These are phyloP conservation scores for Motacilla tschutschensis DNA, from an alignment of 2,113 vertebrate species.

Conservation along the genomic window DNA sequence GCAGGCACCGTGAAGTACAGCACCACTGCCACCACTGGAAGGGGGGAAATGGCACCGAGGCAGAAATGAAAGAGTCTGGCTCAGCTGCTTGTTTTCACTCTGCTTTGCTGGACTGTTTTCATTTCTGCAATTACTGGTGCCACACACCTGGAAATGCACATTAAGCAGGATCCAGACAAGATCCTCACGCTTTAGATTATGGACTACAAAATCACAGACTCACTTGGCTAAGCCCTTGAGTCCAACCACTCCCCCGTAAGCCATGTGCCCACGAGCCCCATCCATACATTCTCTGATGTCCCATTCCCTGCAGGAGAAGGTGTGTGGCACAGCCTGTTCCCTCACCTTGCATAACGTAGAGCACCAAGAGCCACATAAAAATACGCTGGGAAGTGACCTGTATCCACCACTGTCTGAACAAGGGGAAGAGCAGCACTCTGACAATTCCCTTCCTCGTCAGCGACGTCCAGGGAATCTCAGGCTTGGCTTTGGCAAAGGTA, in stretches of 20 bases:
- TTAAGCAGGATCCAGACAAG: not conserved
- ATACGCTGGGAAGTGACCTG: slow-evolving; percentile 91
- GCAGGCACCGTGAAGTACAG: slow-evolving; percentile 85
- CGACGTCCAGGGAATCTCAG: slow-evolving; percentile 91
- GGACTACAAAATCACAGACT: not conserved
- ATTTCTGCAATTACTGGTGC: not conserved
- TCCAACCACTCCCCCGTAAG: not conserved
- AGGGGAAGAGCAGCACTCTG: slow-evolving; percentile 89
- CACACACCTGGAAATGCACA: not conserved
- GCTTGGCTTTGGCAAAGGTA: slow-evolving; percentile 96
- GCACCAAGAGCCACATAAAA: slow-evolving; percentile 86
- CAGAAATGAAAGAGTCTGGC: not conserved
- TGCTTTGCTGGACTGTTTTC: not conserved
- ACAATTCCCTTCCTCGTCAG: slow-evolving; percentile 93
- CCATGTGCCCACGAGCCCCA: not conserved
- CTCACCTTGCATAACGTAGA: slow-evolving; percentile 93
- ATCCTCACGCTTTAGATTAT: not conserved
- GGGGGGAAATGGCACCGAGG: not conserved
- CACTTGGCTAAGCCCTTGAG: not conserved
- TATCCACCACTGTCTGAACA: slow-evolving; percentile 97
- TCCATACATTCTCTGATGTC: not conserved
- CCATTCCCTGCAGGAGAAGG: not conserved
- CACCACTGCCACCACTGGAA: slow-evolving; percentile 81
- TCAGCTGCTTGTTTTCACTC: not conserved
- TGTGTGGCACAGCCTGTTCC: not conserved